Conservation (phyloP, 2,888 invertebrate species). For the Blastobasis adustella region DNA sequence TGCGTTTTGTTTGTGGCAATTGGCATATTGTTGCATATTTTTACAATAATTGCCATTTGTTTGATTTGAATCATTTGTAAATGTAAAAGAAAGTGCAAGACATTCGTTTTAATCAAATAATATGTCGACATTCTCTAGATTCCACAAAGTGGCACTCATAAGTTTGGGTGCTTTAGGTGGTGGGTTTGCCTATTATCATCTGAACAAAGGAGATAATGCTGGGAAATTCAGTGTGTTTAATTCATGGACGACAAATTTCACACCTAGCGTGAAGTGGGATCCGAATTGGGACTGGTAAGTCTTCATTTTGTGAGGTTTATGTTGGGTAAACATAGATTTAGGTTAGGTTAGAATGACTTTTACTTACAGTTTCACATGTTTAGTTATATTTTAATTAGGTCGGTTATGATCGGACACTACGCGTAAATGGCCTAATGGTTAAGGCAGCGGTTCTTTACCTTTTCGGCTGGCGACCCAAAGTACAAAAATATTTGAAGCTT, state of each 20-base stretch:
- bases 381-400: no score
- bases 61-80: neutral
- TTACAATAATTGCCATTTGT: neutral
- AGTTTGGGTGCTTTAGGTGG: conserved; percentile 81
- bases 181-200: conserved; percentile 76
- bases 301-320: no score
- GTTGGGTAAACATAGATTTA: no score
- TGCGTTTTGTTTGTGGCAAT: neutral
- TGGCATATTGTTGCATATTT: neutral
- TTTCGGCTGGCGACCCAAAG: no score
- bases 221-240: conserved; percentile 69
- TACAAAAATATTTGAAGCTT: no score
- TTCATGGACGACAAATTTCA: conserved; percentile 82
- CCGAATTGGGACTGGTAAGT: conserved; percentile 92
- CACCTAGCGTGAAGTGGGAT: conserved; percentile 85
- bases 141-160: conserved; percentile 72
- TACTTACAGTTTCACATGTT: no score
- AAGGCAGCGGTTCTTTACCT: no score
- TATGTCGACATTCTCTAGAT: conserved; percentile 74
- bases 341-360: no score
- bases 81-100: neutral
- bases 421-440: no score
- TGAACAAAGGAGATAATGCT: conserved; percentile 48
- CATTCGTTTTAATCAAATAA: neutral
- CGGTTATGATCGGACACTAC: no score